These are phyloP conservation scores for Lordiphosa clarofinis DNA, from an alignment of 1,140 invertebrate genomes.

Conservation along the genomic window DNA sequence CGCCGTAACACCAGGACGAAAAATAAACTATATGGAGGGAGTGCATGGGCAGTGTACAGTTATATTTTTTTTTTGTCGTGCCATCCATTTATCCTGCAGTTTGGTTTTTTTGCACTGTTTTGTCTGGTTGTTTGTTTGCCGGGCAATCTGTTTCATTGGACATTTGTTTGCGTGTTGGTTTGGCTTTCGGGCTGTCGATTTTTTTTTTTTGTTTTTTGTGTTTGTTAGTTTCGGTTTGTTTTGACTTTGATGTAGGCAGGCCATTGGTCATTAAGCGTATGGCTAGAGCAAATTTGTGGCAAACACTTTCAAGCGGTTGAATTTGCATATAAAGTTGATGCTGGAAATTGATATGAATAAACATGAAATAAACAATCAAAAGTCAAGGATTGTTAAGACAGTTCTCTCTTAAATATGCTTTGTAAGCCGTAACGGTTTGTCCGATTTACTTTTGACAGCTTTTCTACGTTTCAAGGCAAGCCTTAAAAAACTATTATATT, in stretches of 20 bases:
- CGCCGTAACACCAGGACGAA: conserved; percentile 39
- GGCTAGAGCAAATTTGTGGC: conserved; percentile 48
- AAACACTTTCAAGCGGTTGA: conserved; percentile 5
- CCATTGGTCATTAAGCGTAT: conserved; percentile 63
- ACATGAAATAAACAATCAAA: conserved; percentile 7
- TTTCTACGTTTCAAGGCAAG: no score
- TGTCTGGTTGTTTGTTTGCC: conserved; percentile 59
- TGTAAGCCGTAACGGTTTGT: no score
- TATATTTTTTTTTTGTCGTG: conserved; percentile 39
- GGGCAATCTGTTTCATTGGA: conserved; percentile 74
- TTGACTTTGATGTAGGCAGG: conserved; percentile 44
- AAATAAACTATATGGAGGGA: conserved; percentile 21
- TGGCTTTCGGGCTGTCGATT: conserved; percentile 16
- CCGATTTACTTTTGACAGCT: no score
- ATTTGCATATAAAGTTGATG: conserved; percentile 8
- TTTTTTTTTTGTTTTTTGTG: background rate
- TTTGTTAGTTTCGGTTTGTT: conserved; percentile 20
- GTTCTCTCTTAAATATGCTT: no score
- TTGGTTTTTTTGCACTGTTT: conserved; percentile 17
- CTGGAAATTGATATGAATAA: conserved; percentile 1
- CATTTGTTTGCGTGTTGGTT: conserved; percentile 64
- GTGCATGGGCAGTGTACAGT: conserved; percentile 22
- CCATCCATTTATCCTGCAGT: conserved; percentile 69
- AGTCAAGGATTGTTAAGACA: conserved; percentile 4
- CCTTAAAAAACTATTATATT: no score